Evolutionary conservation across 2,113 vertebrate species (phyloP), one percentile per base, ranked within the genome.

Genomic region (Phodopus roborovskii): DNA sequence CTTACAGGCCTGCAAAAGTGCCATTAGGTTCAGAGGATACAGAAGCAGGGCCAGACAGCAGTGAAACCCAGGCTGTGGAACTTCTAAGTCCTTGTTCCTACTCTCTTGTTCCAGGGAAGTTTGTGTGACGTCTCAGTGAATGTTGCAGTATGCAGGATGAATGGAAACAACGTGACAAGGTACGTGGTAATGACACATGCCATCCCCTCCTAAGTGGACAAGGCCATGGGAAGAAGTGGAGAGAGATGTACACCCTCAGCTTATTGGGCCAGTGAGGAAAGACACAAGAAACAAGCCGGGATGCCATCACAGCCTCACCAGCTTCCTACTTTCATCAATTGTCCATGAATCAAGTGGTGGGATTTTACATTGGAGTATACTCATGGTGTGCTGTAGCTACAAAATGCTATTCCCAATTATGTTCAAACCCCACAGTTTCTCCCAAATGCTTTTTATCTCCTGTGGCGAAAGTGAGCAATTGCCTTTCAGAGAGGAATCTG

Each of bases 281-380:
- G 42, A 20, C 87, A 7, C 4, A 83, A 74, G 68, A 82, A 90
- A 88, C 7, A 74, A 93, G n/a, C 78, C 13, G 36, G 48, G 24
- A 81, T 79, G 70, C 28, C 62, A 75, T 5, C 13, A 81, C 0
- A 53, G 16, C 17, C 24, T 39, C 30, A 73, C 20, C 11, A 84
- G 53, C 4, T 19, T 77, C 74, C 83, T 42, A 42, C 28, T 24
- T 12, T 50, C 73, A 79, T 71, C 10, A 42, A 60, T 9, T 48
- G 30, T 50, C 28, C 36, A 58, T 56, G 56, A 50, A 77, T 70
- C 88, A 79, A 50, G 20, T 66, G 53, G 48, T n/a, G 39, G 28
- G 19, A 4, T 94, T 95, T 94, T 70, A 84, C 13, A 73, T 53
- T 78, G n/a, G 62, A 58, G 78, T 83, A 87, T 94, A 75, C 74